Percentiles rank a stretch among this genome's conserved stretches.
phyloP scores from a whole-genome alignment of 2,888 invertebrate genomes.

The Ophion ellenae region DNA sequence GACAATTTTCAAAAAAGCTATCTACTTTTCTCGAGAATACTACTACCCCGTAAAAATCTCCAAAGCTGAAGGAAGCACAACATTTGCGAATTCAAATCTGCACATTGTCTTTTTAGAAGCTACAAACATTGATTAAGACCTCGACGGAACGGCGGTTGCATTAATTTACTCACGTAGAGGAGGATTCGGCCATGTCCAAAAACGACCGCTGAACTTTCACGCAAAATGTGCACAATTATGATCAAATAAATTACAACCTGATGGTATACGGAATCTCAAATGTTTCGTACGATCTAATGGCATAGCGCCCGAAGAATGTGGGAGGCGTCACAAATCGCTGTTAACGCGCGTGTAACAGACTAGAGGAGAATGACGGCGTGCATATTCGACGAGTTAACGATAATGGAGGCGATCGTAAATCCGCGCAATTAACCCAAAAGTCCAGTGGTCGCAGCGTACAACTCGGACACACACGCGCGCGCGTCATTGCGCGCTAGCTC shows the following conservation, averaged over 20 bases:
- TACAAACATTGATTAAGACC: too few species aligned
- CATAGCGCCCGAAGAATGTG: slow-evolving; percentile 23
- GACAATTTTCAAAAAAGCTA: too few species aligned
- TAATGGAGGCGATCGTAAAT: slow-evolving; percentile 77
- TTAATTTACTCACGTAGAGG: too few species aligned
- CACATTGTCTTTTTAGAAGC: too few species aligned
- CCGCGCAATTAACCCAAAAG: slow-evolving; percentile 75
- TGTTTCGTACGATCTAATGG: neutral
- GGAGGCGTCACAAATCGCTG: slow-evolving; percentile 43
- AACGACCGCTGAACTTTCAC: neutral
- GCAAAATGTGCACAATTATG: too few species aligned
- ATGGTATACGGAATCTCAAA: neutral
- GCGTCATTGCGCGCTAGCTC: slow-evolving; percentile 42
- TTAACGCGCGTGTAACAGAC: slow-evolving; percentile 28
- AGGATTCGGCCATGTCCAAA: too few species aligned
- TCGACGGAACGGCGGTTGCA: too few species aligned
- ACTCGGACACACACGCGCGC: slow-evolving; percentile 67
- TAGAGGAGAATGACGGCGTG: slow-evolving; percentile 59
- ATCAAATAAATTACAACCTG: too few species aligned
- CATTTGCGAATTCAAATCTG: too few species aligned
- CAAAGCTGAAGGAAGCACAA: too few species aligned
- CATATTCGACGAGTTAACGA: slow-evolving; percentile 65
- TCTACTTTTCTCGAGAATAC: too few species aligned
- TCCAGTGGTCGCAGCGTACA: slow-evolving; percentile 36
- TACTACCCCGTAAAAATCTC: too few species aligned